These are phyloP conservation scores for Exocentrus adspersus DNA, from an alignment of 2,888 invertebrate species.

Conservation along the genomic window DNA sequence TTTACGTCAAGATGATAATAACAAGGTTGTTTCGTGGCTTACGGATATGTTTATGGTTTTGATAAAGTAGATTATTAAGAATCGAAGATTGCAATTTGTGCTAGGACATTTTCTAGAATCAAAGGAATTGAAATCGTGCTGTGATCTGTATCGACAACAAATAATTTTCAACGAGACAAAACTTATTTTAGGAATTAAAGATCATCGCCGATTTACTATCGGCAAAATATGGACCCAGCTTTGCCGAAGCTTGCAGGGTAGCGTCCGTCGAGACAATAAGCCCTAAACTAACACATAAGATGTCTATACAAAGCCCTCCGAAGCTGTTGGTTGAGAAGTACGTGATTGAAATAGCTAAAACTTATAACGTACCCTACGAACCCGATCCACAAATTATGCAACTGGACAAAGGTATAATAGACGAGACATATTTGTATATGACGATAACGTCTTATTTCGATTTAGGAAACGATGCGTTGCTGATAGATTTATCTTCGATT, in stretches of 20 bases:
- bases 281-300: conserved; percentile 91
- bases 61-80: no score
- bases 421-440: no score
- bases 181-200: conserved; percentile 69
- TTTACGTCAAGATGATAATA: no score
- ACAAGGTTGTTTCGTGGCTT: no score
- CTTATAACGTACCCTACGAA: conserved; percentile 93
- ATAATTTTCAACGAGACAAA: background rate
- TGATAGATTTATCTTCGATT: conserved; percentile 73
- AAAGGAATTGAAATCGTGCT: no score
- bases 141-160: no score
- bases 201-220: conserved; percentile 89
- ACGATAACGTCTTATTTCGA: background rate
- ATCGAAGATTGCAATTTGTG: no score
- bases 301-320: conserved; percentile 94
- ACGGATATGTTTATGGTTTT: no score
- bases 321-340: conserved; percentile 94
- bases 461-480: conserved; percentile 68
- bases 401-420: conserved; percentile 71
- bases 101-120: no score
- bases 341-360: conserved; percentile 96
- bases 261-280: conserved; percentile 85
- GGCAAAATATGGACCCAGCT: conserved; percentile 93
- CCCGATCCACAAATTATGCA: conserved; percentile 94
- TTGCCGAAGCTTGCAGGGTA: conserved; percentile 87